Evolutionary conservation across 2,888 invertebrate genomes (phyloP).

Genomic region (Cephus nigrinus): DNA sequence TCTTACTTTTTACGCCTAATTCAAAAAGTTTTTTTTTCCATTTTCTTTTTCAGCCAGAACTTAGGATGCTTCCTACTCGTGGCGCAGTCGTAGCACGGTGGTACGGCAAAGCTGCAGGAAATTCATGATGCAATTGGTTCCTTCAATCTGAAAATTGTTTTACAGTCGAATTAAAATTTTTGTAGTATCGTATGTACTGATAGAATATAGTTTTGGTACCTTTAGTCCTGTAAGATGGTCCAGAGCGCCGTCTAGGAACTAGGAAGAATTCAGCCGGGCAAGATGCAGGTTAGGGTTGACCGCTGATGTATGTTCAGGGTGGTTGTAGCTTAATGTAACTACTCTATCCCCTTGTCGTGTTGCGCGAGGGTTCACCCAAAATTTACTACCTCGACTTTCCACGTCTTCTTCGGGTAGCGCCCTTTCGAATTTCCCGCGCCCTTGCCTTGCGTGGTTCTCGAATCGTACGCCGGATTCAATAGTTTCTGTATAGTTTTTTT

Average conservation of each 20-base stretch:
- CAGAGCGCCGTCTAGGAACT: neutral
- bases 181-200: too few relatives aligned
- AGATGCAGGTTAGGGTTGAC: slow-evolving; percentile 7
- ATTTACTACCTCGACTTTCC: slow-evolving; percentile 2
- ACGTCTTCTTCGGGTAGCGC: neutral
- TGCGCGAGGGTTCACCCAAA: neutral
- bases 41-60: neutral
- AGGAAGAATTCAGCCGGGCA: neutral
- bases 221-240: neutral
- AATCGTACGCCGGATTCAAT: neutral
- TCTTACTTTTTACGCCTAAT: slow-evolving; percentile 20
- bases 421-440: neutral
- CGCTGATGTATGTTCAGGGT: neutral
- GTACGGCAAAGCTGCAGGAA: neutral
- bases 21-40: slow-evolving; percentile 15
- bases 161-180: too few relatives aligned
- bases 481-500: neutral
- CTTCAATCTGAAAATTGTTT: neutral
- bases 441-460: neutral
- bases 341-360: neutral
- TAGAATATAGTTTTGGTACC: neutral
- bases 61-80: neutral
- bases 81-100: neutral
- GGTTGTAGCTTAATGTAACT: slow-evolving; percentile 1
- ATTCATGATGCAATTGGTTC: neutral